Evolutionary conservation across 2,797 vertebrate species (phyloP).

Genomic region (Pseudomugil gertrudae): DNA sequence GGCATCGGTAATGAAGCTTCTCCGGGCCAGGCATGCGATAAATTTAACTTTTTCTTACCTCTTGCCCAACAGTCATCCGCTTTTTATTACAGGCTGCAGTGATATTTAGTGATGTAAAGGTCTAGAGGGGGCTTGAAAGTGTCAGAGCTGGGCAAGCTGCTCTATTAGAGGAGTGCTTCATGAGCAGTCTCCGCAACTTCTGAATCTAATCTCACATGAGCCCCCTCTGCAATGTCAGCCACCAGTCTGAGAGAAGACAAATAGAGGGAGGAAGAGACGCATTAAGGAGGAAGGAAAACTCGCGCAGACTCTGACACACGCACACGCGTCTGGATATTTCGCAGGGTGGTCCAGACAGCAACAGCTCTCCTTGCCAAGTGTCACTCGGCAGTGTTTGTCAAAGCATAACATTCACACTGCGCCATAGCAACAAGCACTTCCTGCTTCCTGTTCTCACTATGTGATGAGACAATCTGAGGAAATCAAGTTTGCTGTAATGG

Average conservation of each 20-base stretch:
- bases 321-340: slow-evolving; percentile 58
- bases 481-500: slow-evolving; percentile 60
- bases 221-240: slow-evolving; percentile 47
- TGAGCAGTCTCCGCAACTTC: slow-evolving; percentile 32
- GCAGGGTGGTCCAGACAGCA: slow-evolving; percentile 52
- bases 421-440: slow-evolving; percentile 70
- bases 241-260: slow-evolving; percentile 71
- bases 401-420: slow-evolving; percentile 59
- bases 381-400: slow-evolving; percentile 68
- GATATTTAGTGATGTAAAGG: slow-evolving; percentile 31
- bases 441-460: slow-evolving; percentile 66
- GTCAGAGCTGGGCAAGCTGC: slow-evolving; percentile 38
- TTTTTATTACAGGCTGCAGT: slow-evolving; percentile 23
- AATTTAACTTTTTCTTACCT: slow-evolving; percentile 26
- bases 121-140: slow-evolving; percentile 45
- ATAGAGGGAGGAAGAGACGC: slow-evolving; percentile 71
- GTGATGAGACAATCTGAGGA: slow-evolving; percentile 76
- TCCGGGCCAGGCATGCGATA: slow-evolving; percentile 16
- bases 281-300: slow-evolving; percentile 70
- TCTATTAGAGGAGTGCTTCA: slow-evolving; percentile 40
- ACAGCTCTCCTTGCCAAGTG: slow-evolving; percentile 64
- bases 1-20: slow-evolving; percentile 9
- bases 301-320: slow-evolving; percentile 30
- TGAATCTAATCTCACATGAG: slow-evolving; percentile 50
- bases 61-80: slow-evolving; percentile 11